Conservation (phyloP, 1,140 invertebrate genomes). For the Subanguina moxae region DNA sequence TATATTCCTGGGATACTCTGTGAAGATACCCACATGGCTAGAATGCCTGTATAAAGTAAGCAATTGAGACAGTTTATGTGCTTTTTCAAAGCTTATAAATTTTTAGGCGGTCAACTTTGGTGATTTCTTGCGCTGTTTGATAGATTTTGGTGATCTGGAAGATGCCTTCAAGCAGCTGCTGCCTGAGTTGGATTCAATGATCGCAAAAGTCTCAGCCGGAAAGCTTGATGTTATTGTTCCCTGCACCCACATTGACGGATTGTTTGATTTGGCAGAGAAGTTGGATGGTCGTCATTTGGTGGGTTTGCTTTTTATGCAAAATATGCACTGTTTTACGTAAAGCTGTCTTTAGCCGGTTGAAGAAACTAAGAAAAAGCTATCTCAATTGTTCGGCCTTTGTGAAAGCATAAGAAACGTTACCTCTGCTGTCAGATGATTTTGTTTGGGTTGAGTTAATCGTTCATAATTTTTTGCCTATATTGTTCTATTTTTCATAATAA, state of each 20-base stretch:
- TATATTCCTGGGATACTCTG: slow-evolving; percentile 23
- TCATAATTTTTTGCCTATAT: too few species aligned
- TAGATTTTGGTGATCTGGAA: slow-evolving; percentile 36
- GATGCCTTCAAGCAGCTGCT: slow-evolving; percentile 30
- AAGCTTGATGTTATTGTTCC: slow-evolving; percentile 24
- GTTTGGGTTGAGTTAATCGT: too few species aligned
- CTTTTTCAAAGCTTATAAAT: not conserved
- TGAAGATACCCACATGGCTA: slow-evolving; percentile 35
- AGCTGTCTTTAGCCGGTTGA: slow-evolving; percentile 20
- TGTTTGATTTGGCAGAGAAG: slow-evolving; percentile 32
- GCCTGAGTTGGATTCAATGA: slow-evolving; percentile 21
- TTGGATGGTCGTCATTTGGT: slow-evolving; percentile 17
- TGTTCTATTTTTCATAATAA: too few species aligned
- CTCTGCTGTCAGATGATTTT: not conserved
- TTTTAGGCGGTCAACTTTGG: slow-evolving; percentile 36
- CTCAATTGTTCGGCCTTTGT: slow-evolving; percentile 8
- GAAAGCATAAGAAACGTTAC: not conserved
- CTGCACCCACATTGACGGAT: slow-evolving; percentile 27
- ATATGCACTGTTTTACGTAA: too few species aligned
- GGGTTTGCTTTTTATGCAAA: not conserved
- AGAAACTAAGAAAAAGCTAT: slow-evolving; percentile 24
- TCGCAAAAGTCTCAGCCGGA: slow-evolving; percentile 22
- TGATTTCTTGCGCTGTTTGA: slow-evolving; percentile 33
- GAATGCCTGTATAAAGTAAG: slow-evolving; percentile 25
- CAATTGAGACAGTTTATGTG: not conserved